phyloP scores from a whole-genome alignment of 2,888 invertebrate species.

The Saturnia pavonia region DNA sequence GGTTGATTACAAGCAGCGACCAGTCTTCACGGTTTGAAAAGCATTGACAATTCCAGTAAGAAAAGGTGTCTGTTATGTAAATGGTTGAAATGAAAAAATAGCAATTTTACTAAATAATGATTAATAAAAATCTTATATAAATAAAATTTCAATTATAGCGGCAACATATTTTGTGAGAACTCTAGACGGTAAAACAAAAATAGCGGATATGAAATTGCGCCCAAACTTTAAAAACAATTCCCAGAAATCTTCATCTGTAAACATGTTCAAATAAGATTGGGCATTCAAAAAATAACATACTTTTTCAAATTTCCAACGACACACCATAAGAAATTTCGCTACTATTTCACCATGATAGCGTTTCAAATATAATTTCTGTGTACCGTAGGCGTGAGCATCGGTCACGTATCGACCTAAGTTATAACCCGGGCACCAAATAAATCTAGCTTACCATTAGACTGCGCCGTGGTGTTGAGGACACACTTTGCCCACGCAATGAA shows the following conservation, averaged over 20 bases:
- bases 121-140: background rate
- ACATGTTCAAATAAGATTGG: background rate
- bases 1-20: background rate
- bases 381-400: slow-evolving; percentile 73
- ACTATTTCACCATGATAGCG: slow-evolving; percentile 67
- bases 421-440: slow-evolving; percentile 70
- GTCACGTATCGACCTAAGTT: slow-evolving; percentile 77
- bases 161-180: background rate
- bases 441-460: slow-evolving; percentile 57
- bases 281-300: background rate
- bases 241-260: background rate
- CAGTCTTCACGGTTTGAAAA: background rate
- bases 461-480: slow-evolving; percentile 49
- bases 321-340: slow-evolving; percentile 48
- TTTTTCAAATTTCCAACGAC: background rate
- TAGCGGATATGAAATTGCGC: background rate
- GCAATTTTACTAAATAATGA: background rate
- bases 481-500: slow-evolving; percentile 52
- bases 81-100: background rate
- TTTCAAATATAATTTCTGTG: slow-evolving; percentile 54
- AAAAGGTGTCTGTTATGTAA: background rate
- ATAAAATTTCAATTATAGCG: background rate
- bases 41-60: background rate
- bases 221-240: too few species aligned
- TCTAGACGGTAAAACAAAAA: background rate